Evolutionary conservation across 2,888 invertebrate genomes (phyloP), one percentile per base, ranked within the genome.

Genomic region (Tetramorium bicarinatum): DNA sequence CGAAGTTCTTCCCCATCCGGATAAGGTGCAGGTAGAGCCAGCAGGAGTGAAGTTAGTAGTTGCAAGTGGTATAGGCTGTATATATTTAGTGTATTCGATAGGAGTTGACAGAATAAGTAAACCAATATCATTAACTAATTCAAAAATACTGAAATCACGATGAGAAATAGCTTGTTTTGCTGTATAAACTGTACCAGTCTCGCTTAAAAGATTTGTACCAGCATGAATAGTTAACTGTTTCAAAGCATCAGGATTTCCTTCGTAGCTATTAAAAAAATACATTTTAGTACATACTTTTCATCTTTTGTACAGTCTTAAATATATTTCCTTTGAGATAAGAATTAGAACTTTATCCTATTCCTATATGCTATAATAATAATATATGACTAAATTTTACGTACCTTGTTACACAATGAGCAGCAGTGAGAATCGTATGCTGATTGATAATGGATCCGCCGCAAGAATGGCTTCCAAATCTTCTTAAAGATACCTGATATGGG

Each of bases 371-470:
- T 41, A 59, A 59, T 13, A 25, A 74, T 25, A n/a, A 74, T 61
- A 41, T 59, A 29, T 9, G 13, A 56, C 49, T 25, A 66, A 25
- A 18, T 13, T 34, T 34, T 38, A 83, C 81, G 38, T 89, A 96
- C 96, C 95, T 93, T 41, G 94, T 92, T 13, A 96, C 94, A 66
- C 96, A 96, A 87, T 96, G 96, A 1, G 96, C 96, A 1, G 96
- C 96, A 0, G 96, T 96, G 0, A 96, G 89, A 38, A 96, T 95
- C 3, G 95, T 95, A 13, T 95, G 92, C 0, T 95, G 95, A 41
- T 95, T 95, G 11, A 96, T 92, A 2, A 96, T 94, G 0, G 96
- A 96, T 0, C 96, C 96, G 0, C 96, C 96, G 84, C 96, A 96
- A 91, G 95, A 95, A 84, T 96, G 96, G 88, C 94, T 93, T 8